A percentile compares a stretch with the other conserved stretches of the same genome.
These are phyloP conservation scores for Megastigmus dorsalis DNA, from an alignment of 2,888 invertebrate genomes.

Conservation along the genomic window DNA sequence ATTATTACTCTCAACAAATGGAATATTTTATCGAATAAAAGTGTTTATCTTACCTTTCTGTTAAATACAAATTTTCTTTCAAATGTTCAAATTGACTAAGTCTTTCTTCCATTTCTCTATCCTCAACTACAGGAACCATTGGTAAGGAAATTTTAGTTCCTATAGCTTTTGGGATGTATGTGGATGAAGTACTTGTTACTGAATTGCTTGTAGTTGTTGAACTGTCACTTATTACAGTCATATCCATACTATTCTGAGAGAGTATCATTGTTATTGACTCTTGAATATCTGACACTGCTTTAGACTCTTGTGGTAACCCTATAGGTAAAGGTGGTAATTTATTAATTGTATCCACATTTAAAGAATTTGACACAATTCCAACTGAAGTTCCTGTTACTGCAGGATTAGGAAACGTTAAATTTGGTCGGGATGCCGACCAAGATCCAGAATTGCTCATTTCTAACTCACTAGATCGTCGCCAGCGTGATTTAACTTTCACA, in stretches of 20 bases:
- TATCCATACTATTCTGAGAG: constrained; percentile 8
- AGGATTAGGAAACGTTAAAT: constrained; percentile 26
- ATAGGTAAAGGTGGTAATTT: constrained; percentile 34
- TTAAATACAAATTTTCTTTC: constrained; percentile 90
- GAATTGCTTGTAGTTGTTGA: neutral
- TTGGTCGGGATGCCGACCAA: constrained; percentile 68
- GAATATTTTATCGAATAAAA: neutral
- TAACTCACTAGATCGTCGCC: constrained; percentile 85
- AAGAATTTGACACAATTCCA: constrained; percentile 32
- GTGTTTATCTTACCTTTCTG: constrained; percentile 80
- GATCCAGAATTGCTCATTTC: constrained; percentile 77
- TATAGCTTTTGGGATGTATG: constrained; percentile 61
- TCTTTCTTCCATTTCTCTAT: constrained; percentile 77
- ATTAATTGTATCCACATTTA: constrained; percentile 27
- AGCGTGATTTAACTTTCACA: constrained; percentile 86
- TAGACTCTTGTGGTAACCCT: constrained; percentile 33
- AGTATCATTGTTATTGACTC: neutral
- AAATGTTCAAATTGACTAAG: constrained; percentile 87
- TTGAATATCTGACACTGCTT: constrained; percentile 17
- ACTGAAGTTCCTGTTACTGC: constrained; percentile 29
- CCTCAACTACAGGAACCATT: constrained; percentile 76
- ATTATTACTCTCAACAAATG: neutral
- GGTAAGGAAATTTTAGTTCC: constrained; percentile 67
- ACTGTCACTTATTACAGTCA: neutral
- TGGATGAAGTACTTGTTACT: constrained; percentile 5